A percentile compares a stretch with the other conserved stretches of the same genome.
phyloP scores from a whole-genome alignment of 2,888 invertebrate species.

The Steromphala cineraria region DNA sequence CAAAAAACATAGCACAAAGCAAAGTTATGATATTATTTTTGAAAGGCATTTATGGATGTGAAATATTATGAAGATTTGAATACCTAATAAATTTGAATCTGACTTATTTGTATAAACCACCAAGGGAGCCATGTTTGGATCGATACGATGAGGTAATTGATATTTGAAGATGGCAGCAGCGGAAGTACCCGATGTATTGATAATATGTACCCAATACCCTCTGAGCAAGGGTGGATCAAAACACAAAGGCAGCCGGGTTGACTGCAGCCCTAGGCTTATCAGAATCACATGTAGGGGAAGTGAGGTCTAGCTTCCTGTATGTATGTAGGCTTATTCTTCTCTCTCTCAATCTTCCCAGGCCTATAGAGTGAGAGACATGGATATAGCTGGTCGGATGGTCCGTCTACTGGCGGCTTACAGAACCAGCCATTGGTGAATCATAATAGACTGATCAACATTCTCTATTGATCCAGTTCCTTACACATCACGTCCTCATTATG shows the following conservation, averaged over 20 bases:
- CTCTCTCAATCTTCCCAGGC: not conserved
- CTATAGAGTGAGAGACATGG: not conserved
- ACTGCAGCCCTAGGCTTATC: not conserved
- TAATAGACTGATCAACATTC: not conserved
- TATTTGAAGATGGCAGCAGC: too few relatives aligned
- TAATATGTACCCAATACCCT: too few relatives aligned
- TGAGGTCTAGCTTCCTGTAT: not conserved
- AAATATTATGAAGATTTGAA: too few relatives aligned
- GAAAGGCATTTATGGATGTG: too few relatives aligned
- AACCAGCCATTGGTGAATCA: not conserved
- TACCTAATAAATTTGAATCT: too few relatives aligned
- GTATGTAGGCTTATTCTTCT: not conserved
- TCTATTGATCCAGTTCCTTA: not conserved
- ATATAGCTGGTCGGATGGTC: not conserved
- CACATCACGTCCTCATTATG: not conserved
- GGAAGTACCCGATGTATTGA: too few relatives aligned
- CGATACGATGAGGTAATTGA: too few relatives aligned
- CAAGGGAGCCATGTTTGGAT: too few relatives aligned
- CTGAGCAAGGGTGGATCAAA: not conserved
- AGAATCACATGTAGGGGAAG: not conserved
- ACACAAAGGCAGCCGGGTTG: not conserved
- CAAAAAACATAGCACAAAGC: too few relatives aligned
- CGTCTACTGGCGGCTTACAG: not conserved
- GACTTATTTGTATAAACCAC: too few relatives aligned
- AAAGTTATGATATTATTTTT: too few relatives aligned